These are phyloP conservation scores for Emys orbicularis DNA, from an alignment of 2,797 vertebrate species.

Conservation along the genomic window DNA sequence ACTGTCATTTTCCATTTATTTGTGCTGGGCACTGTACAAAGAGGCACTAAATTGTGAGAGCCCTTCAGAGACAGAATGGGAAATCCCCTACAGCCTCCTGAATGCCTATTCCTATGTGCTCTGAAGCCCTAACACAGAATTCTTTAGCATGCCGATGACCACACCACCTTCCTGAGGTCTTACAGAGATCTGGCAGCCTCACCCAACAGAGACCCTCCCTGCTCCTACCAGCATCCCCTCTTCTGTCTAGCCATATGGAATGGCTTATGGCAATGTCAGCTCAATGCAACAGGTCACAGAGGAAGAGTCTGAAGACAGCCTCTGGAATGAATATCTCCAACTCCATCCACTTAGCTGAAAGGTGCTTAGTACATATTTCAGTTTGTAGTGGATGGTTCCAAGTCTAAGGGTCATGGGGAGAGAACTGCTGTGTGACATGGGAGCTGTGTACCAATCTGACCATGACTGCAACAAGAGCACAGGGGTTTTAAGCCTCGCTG, in stretches of 20 bases:
- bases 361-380: neutral
- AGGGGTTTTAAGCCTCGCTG: neutral
- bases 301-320: neutral
- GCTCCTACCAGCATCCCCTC: neutral
- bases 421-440: neutral
- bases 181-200: no score
- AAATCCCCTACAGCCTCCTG: neutral
- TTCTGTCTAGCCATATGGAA: neutral
- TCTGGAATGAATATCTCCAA: neutral
- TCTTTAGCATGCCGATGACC: neutral
- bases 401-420: neutral
- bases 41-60: neutral
- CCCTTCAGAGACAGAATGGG: neutral
- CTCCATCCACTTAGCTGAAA: neutral
- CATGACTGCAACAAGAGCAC: neutral
- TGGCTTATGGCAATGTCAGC: neutral
- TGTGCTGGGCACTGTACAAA: neutral
- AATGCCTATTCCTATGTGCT: neutral
- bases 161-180: neutral
- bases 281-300: neutral
- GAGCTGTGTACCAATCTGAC: neutral
- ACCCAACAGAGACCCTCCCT: neutral
- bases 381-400: neutral
- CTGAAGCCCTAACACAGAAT: neutral
- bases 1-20: neutral